Conservation (phyloP, 2,113 vertebrate species). For the Chaetodon auriga region DNA sequence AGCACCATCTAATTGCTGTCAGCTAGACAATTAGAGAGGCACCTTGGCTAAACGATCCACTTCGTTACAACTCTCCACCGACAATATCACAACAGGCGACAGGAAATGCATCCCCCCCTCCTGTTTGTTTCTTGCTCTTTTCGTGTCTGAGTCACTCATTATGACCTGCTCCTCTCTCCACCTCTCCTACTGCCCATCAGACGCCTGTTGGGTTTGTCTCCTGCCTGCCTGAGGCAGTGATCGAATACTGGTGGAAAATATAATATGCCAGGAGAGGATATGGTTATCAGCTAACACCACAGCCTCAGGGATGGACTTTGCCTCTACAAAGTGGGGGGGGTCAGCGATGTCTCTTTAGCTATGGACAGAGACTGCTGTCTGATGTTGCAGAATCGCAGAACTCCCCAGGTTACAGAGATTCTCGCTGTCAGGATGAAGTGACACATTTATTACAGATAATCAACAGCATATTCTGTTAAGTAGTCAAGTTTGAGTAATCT, state of each 20-base stretch:
- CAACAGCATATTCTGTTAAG: background rate
- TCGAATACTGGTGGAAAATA: slow-evolving; percentile 39
- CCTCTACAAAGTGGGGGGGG: slow-evolving; percentile 11
- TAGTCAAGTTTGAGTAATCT: background rate
- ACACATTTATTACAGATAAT: slow-evolving; percentile 28
- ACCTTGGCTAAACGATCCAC: slow-evolving; percentile 45
- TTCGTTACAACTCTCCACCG: slow-evolving; percentile 38
- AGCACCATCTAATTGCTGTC: slow-evolving; percentile 73
- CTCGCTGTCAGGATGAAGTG: background rate
- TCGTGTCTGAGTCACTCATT: slow-evolving; percentile 29
- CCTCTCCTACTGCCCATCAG: slow-evolving; percentile 30
- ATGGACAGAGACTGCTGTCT: slow-evolving; percentile 16
- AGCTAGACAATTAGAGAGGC: slow-evolving; percentile 61
- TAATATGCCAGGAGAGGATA: slow-evolving; percentile 40
- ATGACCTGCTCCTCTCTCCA: background rate
- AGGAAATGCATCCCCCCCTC: slow-evolving; percentile 18
- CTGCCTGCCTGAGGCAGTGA: slow-evolving; percentile 47
- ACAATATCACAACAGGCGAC: slow-evolving; percentile 40
- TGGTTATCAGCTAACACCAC: slow-evolving; percentile 55
- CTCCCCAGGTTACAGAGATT: background rate
- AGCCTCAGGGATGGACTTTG: slow-evolving; percentile 51
- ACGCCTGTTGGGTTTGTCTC: slow-evolving; percentile 13
- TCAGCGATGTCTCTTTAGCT: slow-evolving; percentile 40
- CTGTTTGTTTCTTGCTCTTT: slow-evolving; percentile 44
- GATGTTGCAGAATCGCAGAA: slow-evolving; percentile 9